Evolutionary conservation across 1,140 invertebrate genomes (phyloP), one percentile per base, ranked within the genome.

Genomic region (Contarinia nasturtii): DNA sequence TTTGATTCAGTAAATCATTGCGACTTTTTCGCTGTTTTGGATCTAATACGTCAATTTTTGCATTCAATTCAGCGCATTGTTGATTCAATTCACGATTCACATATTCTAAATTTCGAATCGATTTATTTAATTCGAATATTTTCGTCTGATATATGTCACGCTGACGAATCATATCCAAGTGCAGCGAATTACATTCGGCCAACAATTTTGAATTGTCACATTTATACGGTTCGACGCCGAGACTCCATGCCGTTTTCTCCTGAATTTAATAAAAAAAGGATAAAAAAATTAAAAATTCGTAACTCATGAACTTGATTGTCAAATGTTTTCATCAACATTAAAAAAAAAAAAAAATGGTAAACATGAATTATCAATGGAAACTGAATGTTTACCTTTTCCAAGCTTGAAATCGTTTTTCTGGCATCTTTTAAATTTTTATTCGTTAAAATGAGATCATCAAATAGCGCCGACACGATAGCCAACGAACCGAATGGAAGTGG

Each of bases 361-460:
- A 21, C 5, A 3, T 4, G 7, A 7, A 4, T 18, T 43, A 7
- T 4, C n/a, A 5, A 43, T 18, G 20, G n/a, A 19, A 7, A 20
- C 2, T 18, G 4, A 12, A 27, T 5, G 48, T 50, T n/a, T 57
- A 63, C 61, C 53, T 63, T 61, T 4, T 63, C 46, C n/a, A 63
- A 46, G 1, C 52, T 48, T 2, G 48, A 47, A n/a, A 64, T 51
- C 52, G 60, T 46, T 20, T 53, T 49, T 33, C 63, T 64, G 5
- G 61, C 52, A 49, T 82, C 74, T 53, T 78, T 73, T 5, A 85
- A 60, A 57, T 73, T 80, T 52, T 81, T 76, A 37, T 79, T 85
- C 12, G 81, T 83, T 57, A 79, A 72, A 36, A 83, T 66, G 38
- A 86, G 64, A 65, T 86, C 82, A 19, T 68, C 70, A 38, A 84